Evolutionary conservation across 2,888 invertebrate species (phyloP).

Genomic region (Callyntrura guangdongensis): DNA sequence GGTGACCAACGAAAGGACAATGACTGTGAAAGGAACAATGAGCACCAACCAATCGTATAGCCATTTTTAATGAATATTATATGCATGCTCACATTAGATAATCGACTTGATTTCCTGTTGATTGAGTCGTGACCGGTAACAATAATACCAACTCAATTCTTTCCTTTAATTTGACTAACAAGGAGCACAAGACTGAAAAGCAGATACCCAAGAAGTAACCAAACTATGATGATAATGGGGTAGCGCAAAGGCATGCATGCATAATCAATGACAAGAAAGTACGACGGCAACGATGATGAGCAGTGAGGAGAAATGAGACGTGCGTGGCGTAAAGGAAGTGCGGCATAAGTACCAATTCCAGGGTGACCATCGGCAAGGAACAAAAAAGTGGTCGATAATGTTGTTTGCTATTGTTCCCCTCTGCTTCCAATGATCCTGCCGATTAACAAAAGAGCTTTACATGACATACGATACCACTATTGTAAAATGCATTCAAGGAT

Average conservation of each 20-base stretch:
- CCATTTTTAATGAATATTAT: constrained; percentile 12
- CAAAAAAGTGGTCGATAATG: constrained; percentile 11
- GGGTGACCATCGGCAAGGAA: neutral
- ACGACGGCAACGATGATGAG: constrained; percentile 29
- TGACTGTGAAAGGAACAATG: constrained; percentile 52
- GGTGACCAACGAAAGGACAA: constrained; percentile 55
- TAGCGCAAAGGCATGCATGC: constrained; percentile 55
- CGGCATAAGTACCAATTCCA: neutral
- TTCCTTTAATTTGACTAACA: constrained; percentile 11
- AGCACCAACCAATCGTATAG: neutral
- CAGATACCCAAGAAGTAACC: neutral
- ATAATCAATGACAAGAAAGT: constrained; percentile 69
- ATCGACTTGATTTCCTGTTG: constrained; percentile 44
- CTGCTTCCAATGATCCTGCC: constrained; percentile 6
- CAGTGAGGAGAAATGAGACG: constrained; percentile 12
- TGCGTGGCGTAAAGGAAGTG: constrained; percentile 34
- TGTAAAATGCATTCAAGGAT: constrained; percentile 35
- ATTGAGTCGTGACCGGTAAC: constrained; percentile 46
- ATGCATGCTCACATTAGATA: constrained; percentile 35
- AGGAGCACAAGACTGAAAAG: constrained; percentile 25
- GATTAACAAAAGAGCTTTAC: constrained; percentile 22
- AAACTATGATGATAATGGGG: neutral
- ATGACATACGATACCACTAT: neutral
- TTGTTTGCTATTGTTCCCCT: neutral
- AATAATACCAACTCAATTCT: neutral